Percentiles rank a stretch among this genome's conserved stretches.
These are phyloP conservation scores for Nipponia nippon DNA, from an alignment of 2,113 vertebrate genomes.

Conservation along the genomic window DNA sequence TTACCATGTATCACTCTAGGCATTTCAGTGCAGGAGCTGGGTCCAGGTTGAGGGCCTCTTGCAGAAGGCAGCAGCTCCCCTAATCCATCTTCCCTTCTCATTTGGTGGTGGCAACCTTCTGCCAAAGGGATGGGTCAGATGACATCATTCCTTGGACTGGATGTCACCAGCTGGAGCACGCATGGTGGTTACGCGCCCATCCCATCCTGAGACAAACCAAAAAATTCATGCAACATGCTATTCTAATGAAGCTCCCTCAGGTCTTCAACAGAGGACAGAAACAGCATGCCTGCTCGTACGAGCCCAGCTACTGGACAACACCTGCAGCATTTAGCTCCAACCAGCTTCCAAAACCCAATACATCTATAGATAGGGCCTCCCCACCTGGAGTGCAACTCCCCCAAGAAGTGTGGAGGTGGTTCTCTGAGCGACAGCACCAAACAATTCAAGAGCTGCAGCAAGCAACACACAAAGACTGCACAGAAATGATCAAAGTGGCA, in stretches of 20 bases:
- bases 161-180: neutral
- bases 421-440: neutral
- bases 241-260: neutral
- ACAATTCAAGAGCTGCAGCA: neutral
- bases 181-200: rapidly evolving
- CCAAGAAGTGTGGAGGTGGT: neutral
- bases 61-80: neutral
- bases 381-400: neutral
- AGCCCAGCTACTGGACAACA: neutral
- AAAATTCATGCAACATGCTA: neutral
- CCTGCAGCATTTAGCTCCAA: neutral
- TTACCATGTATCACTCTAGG: neutral
- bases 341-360: neutral
- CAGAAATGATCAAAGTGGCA: neutral
- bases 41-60: neutral
- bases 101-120: neutral
- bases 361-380: neutral
- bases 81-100: neutral
- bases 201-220: neutral
- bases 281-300: rapidly evolving
- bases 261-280: neutral
- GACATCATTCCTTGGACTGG: neutral
- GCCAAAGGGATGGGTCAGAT: neutral
- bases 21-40: neutral
- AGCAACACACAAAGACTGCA: neutral